A percentile compares a stretch with the other conserved stretches of the same genome.
These are phyloP conservation scores for Aspidiotus rigidus DNA, from an alignment of 2,888 invertebrate genomes.

Conservation along the genomic window DNA sequence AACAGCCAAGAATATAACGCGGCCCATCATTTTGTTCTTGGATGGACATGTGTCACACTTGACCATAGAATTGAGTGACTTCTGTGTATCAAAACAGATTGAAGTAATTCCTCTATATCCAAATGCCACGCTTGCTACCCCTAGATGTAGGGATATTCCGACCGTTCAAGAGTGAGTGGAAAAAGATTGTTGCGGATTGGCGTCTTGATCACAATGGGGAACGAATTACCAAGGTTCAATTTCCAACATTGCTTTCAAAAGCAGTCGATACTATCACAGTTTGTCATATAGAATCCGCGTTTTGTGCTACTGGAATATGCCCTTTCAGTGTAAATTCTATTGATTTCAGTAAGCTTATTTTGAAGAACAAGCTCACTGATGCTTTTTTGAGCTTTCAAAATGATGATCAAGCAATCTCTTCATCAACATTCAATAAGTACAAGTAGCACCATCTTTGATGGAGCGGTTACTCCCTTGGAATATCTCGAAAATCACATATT, in stretches of 20 bases:
- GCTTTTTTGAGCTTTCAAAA: background rate
- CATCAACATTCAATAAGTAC: background rate
- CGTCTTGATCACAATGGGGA: slow-evolving; percentile 11
- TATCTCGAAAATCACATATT: background rate
- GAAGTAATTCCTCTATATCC: slow-evolving; percentile 37
- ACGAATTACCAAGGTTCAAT: background rate
- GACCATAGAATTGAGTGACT: slow-evolving; percentile 35
- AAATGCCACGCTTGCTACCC: slow-evolving; percentile 38
- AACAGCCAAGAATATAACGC: slow-evolving; percentile 37
- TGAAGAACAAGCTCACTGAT: background rate
- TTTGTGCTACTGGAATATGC: slow-evolving; percentile 3
- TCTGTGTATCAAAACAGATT: slow-evolving; percentile 36
- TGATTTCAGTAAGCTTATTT: slow-evolving; percentile 3
- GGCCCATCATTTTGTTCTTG: slow-evolving; percentile 40
- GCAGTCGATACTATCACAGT: background rate
- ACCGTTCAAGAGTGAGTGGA: slow-evolving; percentile 37
- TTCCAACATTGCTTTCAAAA: background rate
- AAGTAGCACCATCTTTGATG: background rate
- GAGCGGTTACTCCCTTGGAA: background rate
- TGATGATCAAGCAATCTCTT: background rate
- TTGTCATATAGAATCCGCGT: background rate
- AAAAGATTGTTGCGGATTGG: slow-evolving; percentile 35
- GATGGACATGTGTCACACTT: slow-evolving; percentile 43
- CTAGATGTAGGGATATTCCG: slow-evolving; percentile 38
- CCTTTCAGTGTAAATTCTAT: slow-evolving; percentile 1